Evolutionary conservation across 2,888 invertebrate species (phyloP).

Genomic region (Parapristionchus giblindavisi): DNA sequence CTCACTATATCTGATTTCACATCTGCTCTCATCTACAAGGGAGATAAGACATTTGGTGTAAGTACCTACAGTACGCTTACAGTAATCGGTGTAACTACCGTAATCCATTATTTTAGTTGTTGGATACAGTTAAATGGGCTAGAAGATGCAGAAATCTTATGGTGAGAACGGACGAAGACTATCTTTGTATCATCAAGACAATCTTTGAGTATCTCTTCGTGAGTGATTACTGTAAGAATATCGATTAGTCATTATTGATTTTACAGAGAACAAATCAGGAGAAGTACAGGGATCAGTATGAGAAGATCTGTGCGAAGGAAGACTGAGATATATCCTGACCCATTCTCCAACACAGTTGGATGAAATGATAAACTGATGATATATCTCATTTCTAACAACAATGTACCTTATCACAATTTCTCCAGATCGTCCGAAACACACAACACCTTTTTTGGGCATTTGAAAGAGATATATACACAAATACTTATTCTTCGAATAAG

Average conservation of each 20-base stretch:
- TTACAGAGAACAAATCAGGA: slow-evolving; percentile 23
- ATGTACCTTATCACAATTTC: too few relatives aligned
- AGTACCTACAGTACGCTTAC: too few relatives aligned
- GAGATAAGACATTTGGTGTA: too few relatives aligned
- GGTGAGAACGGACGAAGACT: slow-evolving; percentile 8
- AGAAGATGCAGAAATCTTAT: background rate
- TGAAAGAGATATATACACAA: too few relatives aligned
- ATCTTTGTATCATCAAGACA: slow-evolving; percentile 13
- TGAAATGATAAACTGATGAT: too few relatives aligned
- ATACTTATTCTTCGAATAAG: too few relatives aligned
- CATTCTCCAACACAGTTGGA: too few relatives aligned
- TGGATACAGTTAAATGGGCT: slow-evolving; percentile 8
- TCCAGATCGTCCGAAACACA: too few relatives aligned
- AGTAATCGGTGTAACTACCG: background rate
- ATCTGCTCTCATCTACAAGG: slow-evolving; percentile 12
- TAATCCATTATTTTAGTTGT: background rate
- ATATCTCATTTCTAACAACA: too few relatives aligned
- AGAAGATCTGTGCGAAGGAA: slow-evolving; percentile 10
- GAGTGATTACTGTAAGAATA: background rate
- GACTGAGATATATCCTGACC: too few relatives aligned
- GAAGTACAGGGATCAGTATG: background rate
- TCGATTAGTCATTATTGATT: background rate
- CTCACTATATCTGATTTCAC: background rate
- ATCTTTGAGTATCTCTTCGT: slow-evolving; percentile 19
- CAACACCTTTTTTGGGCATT: too few relatives aligned